These are phyloP conservation scores for Lagenorhynchus albirostris DNA, from an alignment of 2,113 vertebrate species.

Conservation along the genomic window DNA sequence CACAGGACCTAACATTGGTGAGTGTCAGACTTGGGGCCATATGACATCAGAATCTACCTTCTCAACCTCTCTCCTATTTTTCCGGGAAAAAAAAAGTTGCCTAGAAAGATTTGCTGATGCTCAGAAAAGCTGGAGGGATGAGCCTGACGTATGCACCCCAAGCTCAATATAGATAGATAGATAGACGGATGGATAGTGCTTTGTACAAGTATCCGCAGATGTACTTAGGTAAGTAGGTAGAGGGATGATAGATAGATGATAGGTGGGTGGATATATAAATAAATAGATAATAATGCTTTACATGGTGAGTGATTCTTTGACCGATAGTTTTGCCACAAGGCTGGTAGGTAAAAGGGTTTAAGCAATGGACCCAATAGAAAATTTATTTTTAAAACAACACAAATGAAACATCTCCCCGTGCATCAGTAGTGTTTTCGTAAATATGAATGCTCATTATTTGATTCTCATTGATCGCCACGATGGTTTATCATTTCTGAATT, in stretches of 20 bases:
- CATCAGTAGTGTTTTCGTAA: background rate
- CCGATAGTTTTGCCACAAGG: background rate
- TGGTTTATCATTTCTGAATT: conserved; percentile 9
- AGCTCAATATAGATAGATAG: background rate
- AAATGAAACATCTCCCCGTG: background rate
- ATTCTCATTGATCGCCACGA: conserved; percentile 4
- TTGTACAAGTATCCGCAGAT: background rate
- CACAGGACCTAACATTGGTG: background rate
- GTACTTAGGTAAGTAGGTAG: background rate
- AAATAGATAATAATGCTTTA: background rate
- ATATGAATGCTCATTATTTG: conserved; percentile 1
- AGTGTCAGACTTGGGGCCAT: background rate
- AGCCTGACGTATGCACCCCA: background rate
- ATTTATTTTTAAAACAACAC: conserved; percentile 5
- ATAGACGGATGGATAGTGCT: background rate
- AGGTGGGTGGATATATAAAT: background rate
- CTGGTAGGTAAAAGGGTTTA: background rate
- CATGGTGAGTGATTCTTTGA: background rate
- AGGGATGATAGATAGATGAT: background rate
- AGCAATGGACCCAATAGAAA: background rate
- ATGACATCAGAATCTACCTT: background rate
- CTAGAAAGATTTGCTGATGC: background rate
- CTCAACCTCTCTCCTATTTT: background rate
- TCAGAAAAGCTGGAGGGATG: background rate
- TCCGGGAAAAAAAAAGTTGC: background rate